Evolutionary conservation across 2,888 invertebrate genomes (phyloP), one percentile per base, ranked within the genome.

Genomic region (Philaethria dido): DNA sequence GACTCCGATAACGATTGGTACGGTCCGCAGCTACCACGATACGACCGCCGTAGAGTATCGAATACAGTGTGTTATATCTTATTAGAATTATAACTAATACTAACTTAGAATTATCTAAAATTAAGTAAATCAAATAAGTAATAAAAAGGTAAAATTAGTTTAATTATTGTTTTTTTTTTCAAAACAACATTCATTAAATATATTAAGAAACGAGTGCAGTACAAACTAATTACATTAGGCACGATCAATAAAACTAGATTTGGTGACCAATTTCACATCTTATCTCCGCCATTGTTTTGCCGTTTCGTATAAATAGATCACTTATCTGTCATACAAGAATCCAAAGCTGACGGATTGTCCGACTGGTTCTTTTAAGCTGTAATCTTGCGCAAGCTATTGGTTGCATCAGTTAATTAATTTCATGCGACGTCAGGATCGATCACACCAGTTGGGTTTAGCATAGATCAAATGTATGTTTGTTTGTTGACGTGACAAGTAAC

Each of bases 1-100:
- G 92, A 92, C 80, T 75, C 6, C n/a, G 92, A 92, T 92, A 91
- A 85, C 69, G 70, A 69, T 74, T 68, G 75, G 87, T 87, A 87
- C 82, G 66, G 77, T 79, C 77, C 72, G 76, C 77, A 75, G 76
- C 73, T 75, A 71, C 74, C 69, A 73, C 64, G 73, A 72, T 72
- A 76, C 75, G 70, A 71, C 72, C 69, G 72, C 72, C 73, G 73
- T 66, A 66, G 74, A 64, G 62, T 62, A 71, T 66, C 59, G 14
- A 63, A 44, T 57, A 48, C 47, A 25, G 18, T 47, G 3, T 57
- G 36, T 57, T n/a, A 63, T 22, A 18, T 63, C 52, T 29, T 33
- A 33, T 52, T 52, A 33, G 52, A 29, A 52, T n/a, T n/a, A 52
- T 29, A 14, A n/a, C 48, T n/a, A n/a, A n/a, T n/a, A n/a, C 6